These are phyloP conservation scores for Chaetodon trifascialis DNA, from an alignment of 2,113 vertebrate species.

Conservation along the genomic window DNA sequence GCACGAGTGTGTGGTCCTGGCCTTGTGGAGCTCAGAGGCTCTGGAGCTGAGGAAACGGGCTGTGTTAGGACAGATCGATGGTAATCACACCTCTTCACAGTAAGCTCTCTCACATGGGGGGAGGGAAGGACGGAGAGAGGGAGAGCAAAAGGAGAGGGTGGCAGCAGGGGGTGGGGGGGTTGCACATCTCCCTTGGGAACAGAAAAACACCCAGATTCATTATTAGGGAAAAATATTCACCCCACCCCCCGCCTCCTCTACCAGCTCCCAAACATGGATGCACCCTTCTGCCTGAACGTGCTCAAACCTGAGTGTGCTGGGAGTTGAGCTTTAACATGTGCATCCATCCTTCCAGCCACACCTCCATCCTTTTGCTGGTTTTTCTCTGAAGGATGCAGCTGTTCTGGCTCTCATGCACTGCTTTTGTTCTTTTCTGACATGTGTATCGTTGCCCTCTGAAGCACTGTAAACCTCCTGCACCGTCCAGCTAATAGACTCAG, in stretches of 20 bases:
- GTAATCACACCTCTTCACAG: constrained; percentile 72
- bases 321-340: background rate
- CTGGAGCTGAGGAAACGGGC: constrained; percentile 64
- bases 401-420: background rate
- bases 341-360: background rate
- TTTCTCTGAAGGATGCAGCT: constrained; percentile 3
- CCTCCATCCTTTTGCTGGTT: background rate
- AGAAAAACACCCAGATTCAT: constrained; percentile 59
- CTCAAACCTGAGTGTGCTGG: constrained; percentile 13
- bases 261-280: constrained; percentile 34
- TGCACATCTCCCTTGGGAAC: constrained; percentile 46
- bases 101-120: constrained; percentile 45
- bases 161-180: background rate
- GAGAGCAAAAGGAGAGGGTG: background rate
- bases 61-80: constrained; percentile 75
- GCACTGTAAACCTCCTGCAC: constrained; percentile 24
- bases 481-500: constrained; percentile 37
- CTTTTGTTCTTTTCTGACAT: constrained; percentile 21
- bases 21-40: constrained; percentile 35
- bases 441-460: constrained; percentile 10
- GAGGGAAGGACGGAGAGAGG: constrained; percentile 21
- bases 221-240: constrained; percentile 48
- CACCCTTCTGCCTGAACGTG: constrained; percentile 26
- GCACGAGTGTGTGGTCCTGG: constrained; percentile 31
- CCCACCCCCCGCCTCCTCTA: constrained; percentile 9